These are phyloP conservation scores for Mya arenaria DNA, from an alignment of 1,140 invertebrate genomes.

Conservation along the genomic window DNA sequence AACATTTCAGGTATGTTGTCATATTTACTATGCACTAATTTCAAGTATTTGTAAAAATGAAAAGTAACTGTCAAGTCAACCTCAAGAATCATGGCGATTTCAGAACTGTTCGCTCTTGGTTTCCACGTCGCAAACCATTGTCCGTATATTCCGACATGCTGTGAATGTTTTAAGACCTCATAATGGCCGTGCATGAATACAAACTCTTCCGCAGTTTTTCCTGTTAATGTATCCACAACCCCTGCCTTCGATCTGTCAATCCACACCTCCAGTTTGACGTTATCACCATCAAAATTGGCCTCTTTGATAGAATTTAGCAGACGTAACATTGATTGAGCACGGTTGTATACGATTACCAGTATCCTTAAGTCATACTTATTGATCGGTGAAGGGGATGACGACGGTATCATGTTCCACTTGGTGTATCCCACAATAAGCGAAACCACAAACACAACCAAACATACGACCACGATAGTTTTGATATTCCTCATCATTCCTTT, in stretches of 20 bases:
- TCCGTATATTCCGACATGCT: slow-evolving; percentile 63
- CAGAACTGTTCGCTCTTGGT: slow-evolving; percentile 47
- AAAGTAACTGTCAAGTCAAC: slow-evolving; percentile 67
- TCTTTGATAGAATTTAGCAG: slow-evolving; percentile 58
- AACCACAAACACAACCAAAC: too few relatives aligned
- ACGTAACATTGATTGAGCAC: slow-evolving; percentile 50
- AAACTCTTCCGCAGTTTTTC: slow-evolving; percentile 45
- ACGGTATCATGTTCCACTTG: too few relatives aligned
- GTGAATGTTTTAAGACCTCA: slow-evolving; percentile 50
- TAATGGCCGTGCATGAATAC: slow-evolving; percentile 59
- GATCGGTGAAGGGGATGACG: too few relatives aligned
- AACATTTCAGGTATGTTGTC: slow-evolving; percentile 50
- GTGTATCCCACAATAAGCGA: too few relatives aligned
- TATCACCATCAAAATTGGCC: slow-evolving; percentile 54
- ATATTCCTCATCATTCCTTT: too few relatives aligned
- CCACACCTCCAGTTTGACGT: slow-evolving; percentile 62
- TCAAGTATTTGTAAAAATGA: slow-evolving; percentile 64
- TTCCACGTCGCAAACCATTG: slow-evolving; percentile 70
- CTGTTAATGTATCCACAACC: slow-evolving; percentile 53
- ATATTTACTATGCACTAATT: slow-evolving; percentile 65
- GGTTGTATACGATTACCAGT: slow-evolving; percentile 57
- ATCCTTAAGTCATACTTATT: slow-evolving; percentile 39
- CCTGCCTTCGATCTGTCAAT: slow-evolving; percentile 55
- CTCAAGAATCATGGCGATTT: slow-evolving; percentile 70
- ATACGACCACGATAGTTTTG: too few relatives aligned